Percentiles rank a stretch among this genome's conserved stretches.
Conservation (phyloP, 2,797 vertebrate species). For the Lagocephalus sceleratus region DNA sequence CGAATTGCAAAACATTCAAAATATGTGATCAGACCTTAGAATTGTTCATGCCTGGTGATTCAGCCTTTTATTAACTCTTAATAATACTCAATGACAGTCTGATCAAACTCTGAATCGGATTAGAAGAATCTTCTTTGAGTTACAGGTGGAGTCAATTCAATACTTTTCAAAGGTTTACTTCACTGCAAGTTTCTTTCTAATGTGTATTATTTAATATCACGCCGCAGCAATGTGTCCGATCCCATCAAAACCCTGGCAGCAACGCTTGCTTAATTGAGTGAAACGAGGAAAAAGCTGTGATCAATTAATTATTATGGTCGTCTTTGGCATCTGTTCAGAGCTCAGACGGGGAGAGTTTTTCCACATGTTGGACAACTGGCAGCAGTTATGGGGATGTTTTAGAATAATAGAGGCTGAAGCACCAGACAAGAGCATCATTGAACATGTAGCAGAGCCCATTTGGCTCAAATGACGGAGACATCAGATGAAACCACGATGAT, state of each 20-base stretch:
- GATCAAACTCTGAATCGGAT: too few relatives aligned
- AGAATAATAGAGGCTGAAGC: background rate
- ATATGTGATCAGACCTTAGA: too few relatives aligned
- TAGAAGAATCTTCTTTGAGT: too few relatives aligned
- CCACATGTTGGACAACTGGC: background rate
- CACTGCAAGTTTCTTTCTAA: too few relatives aligned
- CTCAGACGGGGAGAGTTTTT: conserved; percentile 10
- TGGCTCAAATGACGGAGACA: too few relatives aligned
- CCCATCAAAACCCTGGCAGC: conserved; percentile 26
- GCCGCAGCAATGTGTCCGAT: conserved; percentile 29
- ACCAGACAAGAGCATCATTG: background rate
- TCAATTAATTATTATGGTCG: conserved; percentile 52
- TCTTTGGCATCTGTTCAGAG: conserved; percentile 24
- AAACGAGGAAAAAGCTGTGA: conserved; percentile 48
- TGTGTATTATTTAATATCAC: conserved; percentile 2
- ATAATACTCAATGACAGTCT: too few relatives aligned
- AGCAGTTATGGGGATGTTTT: background rate
- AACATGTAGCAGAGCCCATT: background rate
- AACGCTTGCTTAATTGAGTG: conserved; percentile 54
- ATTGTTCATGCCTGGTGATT: too few relatives aligned
- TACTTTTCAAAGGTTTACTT: too few relatives aligned
- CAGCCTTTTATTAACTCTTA: too few relatives aligned
- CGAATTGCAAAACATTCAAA: too few relatives aligned
- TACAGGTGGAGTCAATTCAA: too few relatives aligned
- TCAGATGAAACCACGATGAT: background rate